These are phyloP conservation scores for Nephrocerus scutellatus DNA, from an alignment of 2,888 invertebrate genomes.

Conservation along the genomic window DNA sequence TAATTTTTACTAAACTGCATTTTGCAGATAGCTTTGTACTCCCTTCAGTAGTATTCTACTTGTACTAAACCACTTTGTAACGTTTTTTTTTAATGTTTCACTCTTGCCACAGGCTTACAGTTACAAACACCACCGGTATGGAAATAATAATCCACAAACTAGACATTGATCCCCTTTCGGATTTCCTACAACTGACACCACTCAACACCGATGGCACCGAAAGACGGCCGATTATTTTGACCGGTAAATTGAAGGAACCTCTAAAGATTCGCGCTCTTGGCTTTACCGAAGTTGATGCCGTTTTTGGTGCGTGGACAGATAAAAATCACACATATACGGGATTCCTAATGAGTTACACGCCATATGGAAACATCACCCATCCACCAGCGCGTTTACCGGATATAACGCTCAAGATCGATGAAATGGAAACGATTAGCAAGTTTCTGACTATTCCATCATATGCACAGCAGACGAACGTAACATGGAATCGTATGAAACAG, in stretches of 20 bases:
- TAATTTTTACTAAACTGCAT: no score
- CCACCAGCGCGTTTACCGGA: conserved; percentile 19
- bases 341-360: conserved; percentile 19
- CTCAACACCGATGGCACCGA: conserved; percentile 13
- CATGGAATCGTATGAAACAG: conserved; percentile 21
- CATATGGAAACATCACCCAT: conserved; percentile 15
- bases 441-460: conserved; percentile 17
- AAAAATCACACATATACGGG: conserved; percentile 16
- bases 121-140: conserved; percentile 19
- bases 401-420: conserved; percentile 17
- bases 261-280: conserved; percentile 17
- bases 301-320: conserved; percentile 16
- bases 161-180: conserved; percentile 21
- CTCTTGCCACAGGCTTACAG: conserved; percentile 11
- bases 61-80: background rate
- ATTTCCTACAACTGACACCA: conserved; percentile 20
- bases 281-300: conserved; percentile 14
- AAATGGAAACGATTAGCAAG: conserved; percentile 13
- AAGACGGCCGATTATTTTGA: conserved; percentile 18
- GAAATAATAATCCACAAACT: conserved; percentile 21
- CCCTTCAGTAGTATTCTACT: background rate
- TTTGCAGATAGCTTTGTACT: no score
- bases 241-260: conserved; percentile 21
- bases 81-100: background rate
- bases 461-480: conserved; percentile 16